phyloP scores from a whole-genome alignment of 2,113 vertebrate species.

The Bos javanicus region DNA sequence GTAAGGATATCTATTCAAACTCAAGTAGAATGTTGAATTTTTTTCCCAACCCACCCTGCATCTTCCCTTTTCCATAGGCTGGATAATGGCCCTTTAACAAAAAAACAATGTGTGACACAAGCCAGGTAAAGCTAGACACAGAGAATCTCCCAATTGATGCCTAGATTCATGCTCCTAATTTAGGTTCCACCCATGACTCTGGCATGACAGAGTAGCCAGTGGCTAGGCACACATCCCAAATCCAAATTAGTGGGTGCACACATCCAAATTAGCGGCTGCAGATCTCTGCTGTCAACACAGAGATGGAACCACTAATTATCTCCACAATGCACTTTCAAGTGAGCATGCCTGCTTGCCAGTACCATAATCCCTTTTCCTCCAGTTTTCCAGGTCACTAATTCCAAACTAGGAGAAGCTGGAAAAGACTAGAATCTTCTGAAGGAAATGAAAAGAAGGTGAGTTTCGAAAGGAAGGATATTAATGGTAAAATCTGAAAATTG shows the following conservation, averaged over 20 bases:
- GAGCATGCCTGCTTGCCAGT: not conserved
- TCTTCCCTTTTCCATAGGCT: not conserved
- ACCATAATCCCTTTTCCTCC: not conserved
- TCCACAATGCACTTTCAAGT: not conserved
- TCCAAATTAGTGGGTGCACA: not conserved
- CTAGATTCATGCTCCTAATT: not conserved
- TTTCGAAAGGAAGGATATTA: not conserved
- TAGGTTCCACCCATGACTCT: not conserved
- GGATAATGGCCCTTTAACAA: not conserved
- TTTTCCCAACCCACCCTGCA: not conserved
- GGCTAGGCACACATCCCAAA: not conserved
- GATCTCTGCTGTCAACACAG: accelerated
- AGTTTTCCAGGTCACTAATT: not conserved
- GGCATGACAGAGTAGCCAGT: not conserved
- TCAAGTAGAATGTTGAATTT: not conserved
- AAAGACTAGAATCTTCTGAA: not conserved
- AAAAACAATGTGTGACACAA: not conserved
- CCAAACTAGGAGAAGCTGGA: not conserved
- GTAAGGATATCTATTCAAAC: not conserved
- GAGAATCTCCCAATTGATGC: not conserved
- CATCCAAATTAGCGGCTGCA: not conserved
- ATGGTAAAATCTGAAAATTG: not conserved
- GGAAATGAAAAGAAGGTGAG: not conserved
- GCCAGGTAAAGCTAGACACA: not conserved
- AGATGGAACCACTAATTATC: not conserved